Percentiles rank a stretch among this genome's conserved stretches.
Evolutionary conservation across 2,113 vertebrate species (phyloP).

Genomic region (Balaenoptera acutorostrata): DNA sequence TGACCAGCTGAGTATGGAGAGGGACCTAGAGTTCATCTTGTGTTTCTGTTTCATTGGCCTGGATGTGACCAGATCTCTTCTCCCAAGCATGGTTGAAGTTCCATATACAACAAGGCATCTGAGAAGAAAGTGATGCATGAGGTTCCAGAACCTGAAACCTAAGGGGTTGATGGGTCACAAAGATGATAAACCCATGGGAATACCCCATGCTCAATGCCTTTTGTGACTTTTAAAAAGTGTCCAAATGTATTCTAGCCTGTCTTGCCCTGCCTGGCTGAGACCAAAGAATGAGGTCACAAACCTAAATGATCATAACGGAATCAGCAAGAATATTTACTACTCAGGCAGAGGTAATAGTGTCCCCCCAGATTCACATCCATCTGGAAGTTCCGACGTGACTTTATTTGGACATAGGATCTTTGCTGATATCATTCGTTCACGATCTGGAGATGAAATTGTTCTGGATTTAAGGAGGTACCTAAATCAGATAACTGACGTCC

Average conservation of each 20-base stretch:
- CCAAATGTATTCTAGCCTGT: too few species aligned
- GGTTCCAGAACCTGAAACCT: neutral
- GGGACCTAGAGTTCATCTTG: too few species aligned
- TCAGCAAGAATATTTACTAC: too few species aligned
- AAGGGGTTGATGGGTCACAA: neutral
- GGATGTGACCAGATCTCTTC: neutral
- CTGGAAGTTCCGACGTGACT: neutral
- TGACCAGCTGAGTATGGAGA: too few species aligned
- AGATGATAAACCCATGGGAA: neutral
- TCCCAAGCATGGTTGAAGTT: neutral
- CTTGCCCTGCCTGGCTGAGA: neutral
- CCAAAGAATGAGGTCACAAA: neutral
- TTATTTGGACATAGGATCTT: neutral
- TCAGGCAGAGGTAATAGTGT: too few species aligned
- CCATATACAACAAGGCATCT: too few species aligned
- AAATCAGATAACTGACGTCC: rapidly evolving
- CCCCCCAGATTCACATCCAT: neutral
- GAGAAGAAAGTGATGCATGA: neutral
- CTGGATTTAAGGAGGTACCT: neutral
- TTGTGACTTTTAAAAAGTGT: neutral
- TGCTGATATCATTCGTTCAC: neutral
- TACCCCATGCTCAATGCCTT: neutral
- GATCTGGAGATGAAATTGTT: neutral
- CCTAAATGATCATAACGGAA: neutral
- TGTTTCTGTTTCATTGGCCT: neutral